These are phyloP conservation scores for Paradisaea rubra DNA, from an alignment of 2,113 vertebrate genomes.

Conservation along the genomic window DNA sequence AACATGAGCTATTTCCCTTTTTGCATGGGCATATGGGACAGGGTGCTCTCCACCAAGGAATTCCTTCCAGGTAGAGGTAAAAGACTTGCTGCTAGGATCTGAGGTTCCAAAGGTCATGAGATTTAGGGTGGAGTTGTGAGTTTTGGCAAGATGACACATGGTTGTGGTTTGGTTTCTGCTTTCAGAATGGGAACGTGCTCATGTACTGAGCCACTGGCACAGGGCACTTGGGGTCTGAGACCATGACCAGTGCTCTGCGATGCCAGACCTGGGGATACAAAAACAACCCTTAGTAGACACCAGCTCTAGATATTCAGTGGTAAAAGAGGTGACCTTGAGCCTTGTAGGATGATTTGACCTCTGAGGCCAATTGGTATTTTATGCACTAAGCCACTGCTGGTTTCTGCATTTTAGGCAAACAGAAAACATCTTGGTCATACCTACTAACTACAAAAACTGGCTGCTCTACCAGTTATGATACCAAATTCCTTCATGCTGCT, in stretches of 20 bases:
- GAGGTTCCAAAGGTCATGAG: not conserved
- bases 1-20: not conserved
- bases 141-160: not conserved
- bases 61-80: not conserved
- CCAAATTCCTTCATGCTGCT: not conserved
- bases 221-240: not conserved
- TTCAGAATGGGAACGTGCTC: not conserved
- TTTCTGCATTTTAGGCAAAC: not conserved
- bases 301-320: not conserved
- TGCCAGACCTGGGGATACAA: not conserved
- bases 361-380: not conserved
- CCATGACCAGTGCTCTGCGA: not conserved
- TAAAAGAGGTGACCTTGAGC: not conserved
- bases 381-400: not conserved
- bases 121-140: not conserved
- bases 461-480: not conserved
- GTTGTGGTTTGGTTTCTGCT: conserved; percentile 5
- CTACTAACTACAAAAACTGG: not conserved
- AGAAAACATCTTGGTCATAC: not conserved
- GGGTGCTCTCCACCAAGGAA: not conserved
- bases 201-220: not conserved
- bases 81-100: not conserved
- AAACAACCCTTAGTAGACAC: not conserved
- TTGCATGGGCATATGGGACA: not conserved
- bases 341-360: not conserved